Conservation (phyloP, 1,140 invertebrate genomes). For the Phortica variegata region DNA sequence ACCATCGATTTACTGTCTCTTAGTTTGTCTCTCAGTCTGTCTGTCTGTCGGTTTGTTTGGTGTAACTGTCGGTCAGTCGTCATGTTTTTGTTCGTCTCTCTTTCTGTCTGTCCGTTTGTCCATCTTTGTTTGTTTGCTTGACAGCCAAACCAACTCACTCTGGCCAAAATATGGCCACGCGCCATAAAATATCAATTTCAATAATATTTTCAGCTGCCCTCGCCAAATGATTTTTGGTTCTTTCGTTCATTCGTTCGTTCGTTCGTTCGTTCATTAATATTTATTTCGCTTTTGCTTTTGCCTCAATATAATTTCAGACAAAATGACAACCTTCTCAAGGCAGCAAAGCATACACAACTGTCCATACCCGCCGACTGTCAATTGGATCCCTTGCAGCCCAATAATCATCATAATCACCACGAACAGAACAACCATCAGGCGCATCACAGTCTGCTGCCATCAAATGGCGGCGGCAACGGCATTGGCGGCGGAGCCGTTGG, state of each 20-base stretch:
- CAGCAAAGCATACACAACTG: conserved; percentile 54
- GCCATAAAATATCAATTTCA: neutral
- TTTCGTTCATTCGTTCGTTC: neutral
- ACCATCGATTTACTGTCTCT: too few species aligned
- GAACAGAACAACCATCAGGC: conserved; percentile 43
- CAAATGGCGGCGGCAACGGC: conserved; percentile 25
- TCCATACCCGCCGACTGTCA: conserved; percentile 55
- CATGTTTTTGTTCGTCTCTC: too few species aligned
- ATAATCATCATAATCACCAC: conserved; percentile 27
- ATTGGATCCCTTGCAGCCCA: conserved; percentile 49
- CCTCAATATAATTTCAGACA: conserved; percentile 40
- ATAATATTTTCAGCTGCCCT: neutral
- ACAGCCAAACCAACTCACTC: conserved; percentile 4
- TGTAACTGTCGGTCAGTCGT: too few species aligned
- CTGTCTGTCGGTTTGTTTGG: too few species aligned
- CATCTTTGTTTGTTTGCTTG: too few species aligned
- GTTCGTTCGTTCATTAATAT: neutral
- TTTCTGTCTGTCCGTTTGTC: too few species aligned
- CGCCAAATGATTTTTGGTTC: neutral
- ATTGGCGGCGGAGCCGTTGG: conserved; percentile 17
- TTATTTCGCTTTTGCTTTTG: conserved; percentile 23
- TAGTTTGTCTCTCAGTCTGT: too few species aligned
- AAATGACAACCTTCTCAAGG: conserved; percentile 53
- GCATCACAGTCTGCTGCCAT: conserved; percentile 49
- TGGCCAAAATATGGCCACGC: conserved; percentile 2